Evolutionary conservation across 2,113 vertebrate genomes (phyloP).

Genomic region (Morone saxatilis): DNA sequence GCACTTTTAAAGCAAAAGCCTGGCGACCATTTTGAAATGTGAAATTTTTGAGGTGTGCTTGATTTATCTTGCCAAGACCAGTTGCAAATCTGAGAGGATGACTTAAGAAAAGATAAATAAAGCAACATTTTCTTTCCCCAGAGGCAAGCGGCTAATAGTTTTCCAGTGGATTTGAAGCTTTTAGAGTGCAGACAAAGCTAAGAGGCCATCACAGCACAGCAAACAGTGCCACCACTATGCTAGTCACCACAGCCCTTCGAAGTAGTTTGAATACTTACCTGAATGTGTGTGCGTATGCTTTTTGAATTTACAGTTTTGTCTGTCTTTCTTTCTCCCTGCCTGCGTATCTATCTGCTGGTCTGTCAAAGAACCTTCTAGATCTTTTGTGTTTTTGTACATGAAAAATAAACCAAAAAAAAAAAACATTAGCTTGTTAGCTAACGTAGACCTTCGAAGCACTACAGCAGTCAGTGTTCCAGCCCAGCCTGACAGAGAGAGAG

Average conservation of each 20-base stretch:
- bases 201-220: slow-evolving; percentile 42
- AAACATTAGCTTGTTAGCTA: slow-evolving; percentile 10
- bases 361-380: not conserved
- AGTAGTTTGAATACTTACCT: slow-evolving; percentile 45
- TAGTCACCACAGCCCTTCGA: slow-evolving; percentile 30
- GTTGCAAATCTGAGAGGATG: not conserved
- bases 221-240: slow-evolving; percentile 32
- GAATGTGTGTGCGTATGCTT: not conserved
- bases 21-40: not conserved
- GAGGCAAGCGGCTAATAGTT: not conserved
- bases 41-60: slow-evolving; percentile 14
- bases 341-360: slow-evolving; percentile 12
- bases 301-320: slow-evolving; percentile 3
- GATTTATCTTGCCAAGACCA: slow-evolving; percentile 14
- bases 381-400: not conserved
- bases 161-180: not conserved
- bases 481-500: slow-evolving; percentile 60
- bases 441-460: slow-evolving; percentile 62
- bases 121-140: not conserved
- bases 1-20: slow-evolving; percentile 36
- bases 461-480: slow-evolving; percentile 74
- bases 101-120: slow-evolving; percentile 27
- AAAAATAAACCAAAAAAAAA: not conserved
- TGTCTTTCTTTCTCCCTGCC: slow-evolving; percentile 26
- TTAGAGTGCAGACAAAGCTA: slow-evolving; percentile 26